Conservation (phyloP, 2,797 vertebrate species). For the Mastacembelus armatus region DNA sequence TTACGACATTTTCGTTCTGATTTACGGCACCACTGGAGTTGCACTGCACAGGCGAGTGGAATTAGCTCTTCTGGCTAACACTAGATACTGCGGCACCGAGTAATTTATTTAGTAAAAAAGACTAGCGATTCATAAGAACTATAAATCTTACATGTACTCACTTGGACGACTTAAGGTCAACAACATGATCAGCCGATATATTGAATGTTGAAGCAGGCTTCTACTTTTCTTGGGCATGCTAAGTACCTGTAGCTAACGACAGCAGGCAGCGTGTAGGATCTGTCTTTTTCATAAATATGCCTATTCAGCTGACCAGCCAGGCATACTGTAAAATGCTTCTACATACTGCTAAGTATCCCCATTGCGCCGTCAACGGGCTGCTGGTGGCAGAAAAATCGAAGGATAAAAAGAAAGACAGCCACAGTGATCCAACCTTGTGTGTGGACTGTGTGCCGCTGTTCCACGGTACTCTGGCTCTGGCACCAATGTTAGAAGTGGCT, state of each 20-base stretch:
- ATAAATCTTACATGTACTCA: slow-evolving; percentile 4
- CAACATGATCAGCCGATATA: slow-evolving; percentile 3
- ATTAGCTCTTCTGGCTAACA: slow-evolving; percentile 49
- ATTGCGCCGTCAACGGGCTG: slow-evolving; percentile 93
- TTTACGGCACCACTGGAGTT: slow-evolving; percentile 64
- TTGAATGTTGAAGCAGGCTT: slow-evolving; percentile 24
- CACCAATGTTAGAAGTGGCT: slow-evolving; percentile 96
- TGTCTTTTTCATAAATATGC: slow-evolving; percentile 75
- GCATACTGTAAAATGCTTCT: slow-evolving; percentile 97
- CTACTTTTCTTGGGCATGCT: slow-evolving; percentile 57
- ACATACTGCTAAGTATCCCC: slow-evolving; percentile 94
- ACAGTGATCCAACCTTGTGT: slow-evolving; percentile 83
- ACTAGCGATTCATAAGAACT: not conserved
- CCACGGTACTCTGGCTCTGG: slow-evolving; percentile 93
- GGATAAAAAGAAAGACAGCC: slow-evolving; percentile 84
- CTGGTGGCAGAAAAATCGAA: slow-evolving; percentile 91
- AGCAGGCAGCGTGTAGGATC: slow-evolving; percentile 14
- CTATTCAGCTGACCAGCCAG: slow-evolving; percentile 92
- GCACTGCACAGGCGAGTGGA: slow-evolving; percentile 47
- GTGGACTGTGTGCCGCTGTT: slow-evolving; percentile 97
- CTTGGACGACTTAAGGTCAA: not conserved
- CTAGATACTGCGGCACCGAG: not conserved
- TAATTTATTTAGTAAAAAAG: not conserved
- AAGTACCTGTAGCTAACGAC: slow-evolving; percentile 62
- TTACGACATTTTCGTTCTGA: slow-evolving; percentile 14